Evolutionary conservation across 2,888 invertebrate genomes (phyloP).

Genomic region (Julus scandinavius): DNA sequence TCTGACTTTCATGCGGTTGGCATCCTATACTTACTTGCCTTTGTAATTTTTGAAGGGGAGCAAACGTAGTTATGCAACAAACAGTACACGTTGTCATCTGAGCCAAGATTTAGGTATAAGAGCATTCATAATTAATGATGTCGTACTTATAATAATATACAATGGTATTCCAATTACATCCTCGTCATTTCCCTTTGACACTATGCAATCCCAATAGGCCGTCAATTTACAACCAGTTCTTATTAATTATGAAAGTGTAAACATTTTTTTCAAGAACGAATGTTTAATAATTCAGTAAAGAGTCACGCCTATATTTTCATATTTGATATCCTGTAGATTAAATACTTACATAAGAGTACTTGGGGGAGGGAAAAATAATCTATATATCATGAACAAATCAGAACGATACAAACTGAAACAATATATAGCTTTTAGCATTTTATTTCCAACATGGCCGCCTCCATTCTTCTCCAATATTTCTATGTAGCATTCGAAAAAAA

Average conservation of each 20-base stretch:
- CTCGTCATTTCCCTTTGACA: not conserved
- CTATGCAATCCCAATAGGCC: not conserved
- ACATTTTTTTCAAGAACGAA: not conserved
- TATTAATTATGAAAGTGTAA: slow-evolving; percentile 26
- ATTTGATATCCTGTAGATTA: too few relatives aligned
- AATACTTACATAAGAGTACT: too few relatives aligned
- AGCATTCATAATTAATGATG: not conserved
- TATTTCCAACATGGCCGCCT: too few relatives aligned
- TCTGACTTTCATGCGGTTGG: not conserved
- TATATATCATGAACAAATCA: too few relatives aligned
- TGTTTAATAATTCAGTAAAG: not conserved
- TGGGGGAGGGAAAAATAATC: too few relatives aligned
- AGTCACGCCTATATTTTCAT: not conserved
- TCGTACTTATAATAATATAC: slow-evolving; percentile 3
- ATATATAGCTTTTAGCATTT: too few relatives aligned
- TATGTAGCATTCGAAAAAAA: too few relatives aligned
- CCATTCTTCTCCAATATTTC: too few relatives aligned
- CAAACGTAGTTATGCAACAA: too few relatives aligned
- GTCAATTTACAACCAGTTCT: slow-evolving; percentile 11
- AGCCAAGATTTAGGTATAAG: not conserved
- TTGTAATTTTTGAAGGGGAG: too few relatives aligned
- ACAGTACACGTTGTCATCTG: not conserved
- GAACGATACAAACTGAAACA: too few relatives aligned
- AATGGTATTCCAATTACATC: not conserved
- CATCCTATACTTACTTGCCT: not conserved